Conservation (phyloP, 2,113 vertebrate species). For the Poicephalus gulielmi region DNA sequence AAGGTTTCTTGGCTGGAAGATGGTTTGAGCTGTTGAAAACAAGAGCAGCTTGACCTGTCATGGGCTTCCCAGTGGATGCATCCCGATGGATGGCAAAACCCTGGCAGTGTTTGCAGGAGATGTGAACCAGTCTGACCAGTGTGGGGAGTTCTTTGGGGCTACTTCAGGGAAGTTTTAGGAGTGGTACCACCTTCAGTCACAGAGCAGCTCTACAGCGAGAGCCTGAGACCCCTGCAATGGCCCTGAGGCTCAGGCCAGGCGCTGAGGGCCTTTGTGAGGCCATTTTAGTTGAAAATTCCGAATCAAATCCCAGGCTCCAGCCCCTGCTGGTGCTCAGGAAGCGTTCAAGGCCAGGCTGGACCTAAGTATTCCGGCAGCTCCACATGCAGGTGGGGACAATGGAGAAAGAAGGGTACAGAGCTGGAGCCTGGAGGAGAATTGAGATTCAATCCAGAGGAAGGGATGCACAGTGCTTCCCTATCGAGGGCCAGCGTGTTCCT, state of each 20-base stretch:
- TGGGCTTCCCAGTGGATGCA: neutral
- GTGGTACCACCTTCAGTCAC: neutral
- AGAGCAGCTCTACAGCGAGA: neutral
- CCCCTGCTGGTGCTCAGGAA: neutral
- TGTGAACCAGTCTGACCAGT: neutral
- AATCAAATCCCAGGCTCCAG: neutral
- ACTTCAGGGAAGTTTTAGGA: neutral
- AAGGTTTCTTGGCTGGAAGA: neutral
- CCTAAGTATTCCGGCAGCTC: neutral
- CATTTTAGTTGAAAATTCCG: neutral
- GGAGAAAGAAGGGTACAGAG: neutral
- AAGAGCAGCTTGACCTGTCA: neutral
- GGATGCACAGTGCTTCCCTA: neutral
- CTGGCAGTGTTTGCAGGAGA: neutral
- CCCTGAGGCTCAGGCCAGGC: neutral
- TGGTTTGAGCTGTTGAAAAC: neutral
- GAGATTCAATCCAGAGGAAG: neutral
- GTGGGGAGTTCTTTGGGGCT: neutral
- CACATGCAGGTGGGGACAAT: neutral
- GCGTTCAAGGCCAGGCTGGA: neutral
- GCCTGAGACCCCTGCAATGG: neutral
- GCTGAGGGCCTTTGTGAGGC: neutral
- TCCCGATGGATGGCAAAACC: neutral
- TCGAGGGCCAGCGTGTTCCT: neutral
- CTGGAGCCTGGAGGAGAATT: neutral